Evolutionary conservation across 1,140 invertebrate genomes (phyloP), one percentile per base, ranked within the genome.

Genomic region (Hypothenemus hampei): DNA sequence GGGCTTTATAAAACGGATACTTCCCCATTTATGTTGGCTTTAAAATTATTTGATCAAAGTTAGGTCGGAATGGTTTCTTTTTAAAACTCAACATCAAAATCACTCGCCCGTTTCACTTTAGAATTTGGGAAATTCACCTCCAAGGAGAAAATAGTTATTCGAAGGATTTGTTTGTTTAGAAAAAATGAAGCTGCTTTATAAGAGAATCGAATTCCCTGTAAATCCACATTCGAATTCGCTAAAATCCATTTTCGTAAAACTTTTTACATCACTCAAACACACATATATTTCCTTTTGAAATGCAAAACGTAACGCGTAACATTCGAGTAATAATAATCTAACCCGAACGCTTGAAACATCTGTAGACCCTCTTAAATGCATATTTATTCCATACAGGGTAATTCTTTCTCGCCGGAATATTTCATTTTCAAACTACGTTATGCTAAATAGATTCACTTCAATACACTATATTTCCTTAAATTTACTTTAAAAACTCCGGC

Each of bases 241-340:
- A n/a, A n/a, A n/a, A n/a, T n/a, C n/a, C n/a, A n/a, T n/a, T n/a
- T n/a, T n/a, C n/a, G n/a, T n/a, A n/a, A n/a, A 29, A 15, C 26
- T 33, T 46, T 46, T 46, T 46, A 46, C n/a, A n/a, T n/a, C n/a
- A n/a, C n/a, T 29, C 24, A 33, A 46, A 46, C 13, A 33, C 16
- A 46, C 33, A 46, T 29, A 46, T 33, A 46, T 46, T 46, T 46
- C 26, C 24, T 46, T 31, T 33, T 31, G 44, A 46, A 33, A 46
- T 33, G 24, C 13, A 46, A 33, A 46, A n/a, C n/a, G n/a, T n/a
- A n/a, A n/a, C n/a, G n/a, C 20, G 29, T 46, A 46, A 46, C 20
- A 24, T 33, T 16, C 19, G 18, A 31, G 26, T 2, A 31, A 4
- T 20, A 31, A 18, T 46, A 33, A 13, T 26, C 7, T 13, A 19